Conservation (phyloP, 2,797 vertebrate species). For the Paedocypris micromegethes region DNA sequence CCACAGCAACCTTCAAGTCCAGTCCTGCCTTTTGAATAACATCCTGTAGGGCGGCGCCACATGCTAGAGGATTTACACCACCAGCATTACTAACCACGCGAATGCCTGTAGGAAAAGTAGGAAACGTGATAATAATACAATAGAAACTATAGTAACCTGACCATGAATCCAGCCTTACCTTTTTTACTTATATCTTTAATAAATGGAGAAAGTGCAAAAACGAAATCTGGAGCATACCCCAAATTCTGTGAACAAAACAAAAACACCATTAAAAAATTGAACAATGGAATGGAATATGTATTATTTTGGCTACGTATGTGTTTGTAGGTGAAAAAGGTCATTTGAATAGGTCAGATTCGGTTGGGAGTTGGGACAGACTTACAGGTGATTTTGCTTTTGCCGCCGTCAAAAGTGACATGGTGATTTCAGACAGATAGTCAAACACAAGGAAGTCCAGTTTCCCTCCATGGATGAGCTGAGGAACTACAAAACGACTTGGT, state of each 20-base stretch:
- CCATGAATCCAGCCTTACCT: constrained; percentile 57
- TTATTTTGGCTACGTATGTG: too few species aligned
- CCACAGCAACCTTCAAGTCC: constrained; percentile 79
- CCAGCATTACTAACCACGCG: constrained; percentile 81
- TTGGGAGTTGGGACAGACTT: constrained; percentile 53
- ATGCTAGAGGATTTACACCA: constrained; percentile 77
- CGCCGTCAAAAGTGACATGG: constrained; percentile 79
- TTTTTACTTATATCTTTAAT: constrained; percentile 80
- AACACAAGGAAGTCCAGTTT: constrained; percentile 84
- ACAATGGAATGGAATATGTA: too few species aligned
- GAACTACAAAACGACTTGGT: constrained; percentile 60
- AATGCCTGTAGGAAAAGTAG: constrained; percentile 62
- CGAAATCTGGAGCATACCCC: constrained; percentile 80
- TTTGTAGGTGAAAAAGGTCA: neutral
- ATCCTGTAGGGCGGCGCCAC: constrained; percentile 73
- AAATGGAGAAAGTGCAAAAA: constrained; percentile 73
- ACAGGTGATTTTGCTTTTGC: constrained; percentile 74
- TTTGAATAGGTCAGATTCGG: neutral
- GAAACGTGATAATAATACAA: too few species aligned
- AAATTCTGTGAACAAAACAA: constrained; percentile 60
- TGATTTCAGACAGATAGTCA: constrained; percentile 85
- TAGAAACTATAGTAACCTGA: too few species aligned
- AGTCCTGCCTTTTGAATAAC: constrained; percentile 73
- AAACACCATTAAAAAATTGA: neutral
- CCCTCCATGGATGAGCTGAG: constrained; percentile 74